Evolutionary conservation across 2,797 vertebrate species (phyloP), one percentile per base, ranked within the genome.

Genomic region (Siniperca obscura): DNA sequence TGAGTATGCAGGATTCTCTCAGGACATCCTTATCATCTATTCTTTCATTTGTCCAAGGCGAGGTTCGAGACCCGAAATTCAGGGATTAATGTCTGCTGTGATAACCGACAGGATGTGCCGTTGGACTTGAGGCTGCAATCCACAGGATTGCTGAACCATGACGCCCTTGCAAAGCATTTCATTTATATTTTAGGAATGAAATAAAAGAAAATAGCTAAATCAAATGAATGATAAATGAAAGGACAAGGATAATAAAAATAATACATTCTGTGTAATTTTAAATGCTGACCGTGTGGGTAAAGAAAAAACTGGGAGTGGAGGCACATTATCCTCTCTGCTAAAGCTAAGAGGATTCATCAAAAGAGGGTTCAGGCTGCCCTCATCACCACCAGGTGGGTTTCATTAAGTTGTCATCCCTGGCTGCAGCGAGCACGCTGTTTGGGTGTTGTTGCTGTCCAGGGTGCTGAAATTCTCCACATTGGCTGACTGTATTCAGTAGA

Each of bases 21-120:
- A 81, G 90, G 91, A 91, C 89, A 83, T 83, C 78, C 91, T 94
- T 94, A 94, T 93, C 92, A 84, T 70, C 78, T 61, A 60, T 88
- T 90, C 87, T 87, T 91, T 82, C 90, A 91, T 93, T 93, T 93
- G 91, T 91, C 79, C 83, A 70, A 81, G 87, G 87, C 71, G 16
- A 91, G 55, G 79, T 87, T 84, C 82, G 86, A 92, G 83, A 86
- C 85, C 64, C 60, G 70, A 90, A 90, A 88, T 91, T 89, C 86
- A 70, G 71, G 67, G 91, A 93, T 94, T 91, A 90, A 90, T 91
- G 92, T 93, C 78, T 59, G 80, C 84, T 74, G 86, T 75, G 92
- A 93, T 93, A 93, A 91, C 84, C 4, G 80, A 74, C 86, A 80
- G 86, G 83, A 87, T 89, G 89, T 86, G 80, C 77, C 30, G 30